Percentiles rank a stretch among this genome's conserved stretches.
Evolutionary conservation across 2,797 vertebrate species (phyloP).

Genomic region (Rousettus madagascariensis): DNA sequence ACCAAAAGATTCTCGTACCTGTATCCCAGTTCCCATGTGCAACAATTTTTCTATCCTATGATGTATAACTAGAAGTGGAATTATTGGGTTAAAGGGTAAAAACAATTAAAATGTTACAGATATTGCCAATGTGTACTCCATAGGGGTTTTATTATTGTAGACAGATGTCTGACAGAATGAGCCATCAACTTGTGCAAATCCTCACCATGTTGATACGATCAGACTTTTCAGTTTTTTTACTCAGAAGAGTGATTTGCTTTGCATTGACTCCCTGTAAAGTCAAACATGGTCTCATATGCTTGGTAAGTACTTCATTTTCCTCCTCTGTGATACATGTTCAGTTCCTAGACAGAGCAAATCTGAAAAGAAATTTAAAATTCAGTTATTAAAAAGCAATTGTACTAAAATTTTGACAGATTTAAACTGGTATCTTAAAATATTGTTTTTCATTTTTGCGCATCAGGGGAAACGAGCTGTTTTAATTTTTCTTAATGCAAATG

Average conservation of each 20-base stretch:
- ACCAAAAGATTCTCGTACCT: background rate
- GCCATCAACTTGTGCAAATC: background rate
- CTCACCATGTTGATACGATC: background rate
- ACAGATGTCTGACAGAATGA: background rate
- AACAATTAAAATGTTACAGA: background rate
- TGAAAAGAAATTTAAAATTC: background rate
- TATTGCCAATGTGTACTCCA: background rate
- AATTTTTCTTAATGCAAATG: conserved; percentile 3
- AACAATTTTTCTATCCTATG: background rate
- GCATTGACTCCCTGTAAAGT: background rate
- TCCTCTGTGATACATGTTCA: background rate
- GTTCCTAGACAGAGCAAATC: background rate
- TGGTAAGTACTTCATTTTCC: background rate
- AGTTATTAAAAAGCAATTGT: background rate
- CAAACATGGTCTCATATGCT: background rate
- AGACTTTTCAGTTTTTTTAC: background rate
- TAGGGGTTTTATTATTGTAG: background rate
- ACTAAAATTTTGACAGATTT: background rate
- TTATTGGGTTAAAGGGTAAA: background rate
- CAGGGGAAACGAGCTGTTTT: background rate
- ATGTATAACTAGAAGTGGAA: background rate
- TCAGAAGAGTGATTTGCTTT: background rate
- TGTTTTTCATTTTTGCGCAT: background rate
- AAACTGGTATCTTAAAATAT: background rate
- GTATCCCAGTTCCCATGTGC: background rate